Percentiles rank a stretch among this genome's conserved stretches.
These are phyloP conservation scores for Atractosteus spatula DNA, from an alignment of 2,113 vertebrate genomes.

Conservation along the genomic window DNA sequence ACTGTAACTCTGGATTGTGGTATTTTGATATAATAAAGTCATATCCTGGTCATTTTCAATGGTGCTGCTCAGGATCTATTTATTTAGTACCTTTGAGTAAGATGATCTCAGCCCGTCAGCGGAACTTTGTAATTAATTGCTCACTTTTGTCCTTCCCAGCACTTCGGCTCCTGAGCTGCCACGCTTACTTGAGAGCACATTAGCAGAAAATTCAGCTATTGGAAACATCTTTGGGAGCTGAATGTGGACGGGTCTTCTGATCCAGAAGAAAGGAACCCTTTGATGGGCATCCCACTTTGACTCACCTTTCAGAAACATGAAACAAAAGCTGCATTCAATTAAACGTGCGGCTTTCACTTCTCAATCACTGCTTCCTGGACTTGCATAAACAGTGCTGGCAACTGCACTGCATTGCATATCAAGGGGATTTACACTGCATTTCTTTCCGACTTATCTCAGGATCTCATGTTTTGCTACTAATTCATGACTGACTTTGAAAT, in stretches of 20 bases:
- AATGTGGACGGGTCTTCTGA: background rate
- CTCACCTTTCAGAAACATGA: conserved; percentile 16
- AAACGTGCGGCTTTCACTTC: conserved; percentile 7
- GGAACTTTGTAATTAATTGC: conserved; percentile 13
- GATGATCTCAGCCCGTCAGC: conserved; percentile 20
- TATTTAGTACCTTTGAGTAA: conserved; percentile 13
- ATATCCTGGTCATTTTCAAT: conserved; percentile 21
- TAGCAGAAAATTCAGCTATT: conserved; percentile 16
- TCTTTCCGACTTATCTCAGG: background rate
- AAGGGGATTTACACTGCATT: background rate
- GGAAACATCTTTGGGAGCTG: conserved; percentile 21
- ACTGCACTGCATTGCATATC: background rate
- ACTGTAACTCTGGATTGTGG: background rate
- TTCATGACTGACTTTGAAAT: too few relatives aligned
- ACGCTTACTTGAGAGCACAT: conserved; percentile 21
- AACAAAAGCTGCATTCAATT: conserved; percentile 17
- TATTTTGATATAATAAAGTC: conserved; percentile 14
- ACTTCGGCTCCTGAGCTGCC: conserved; percentile 5
- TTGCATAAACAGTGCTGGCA: background rate
- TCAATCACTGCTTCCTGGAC: background rate
- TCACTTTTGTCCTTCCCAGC: background rate
- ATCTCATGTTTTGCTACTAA: too few relatives aligned
- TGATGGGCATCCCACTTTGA: conserved; percentile 5
- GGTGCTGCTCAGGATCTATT: background rate
- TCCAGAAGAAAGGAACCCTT: background rate